Evolutionary conservation across 2,888 invertebrate genomes (phyloP), one percentile per base, ranked within the genome.

Genomic region (Notocelia uddmanniana): DNA sequence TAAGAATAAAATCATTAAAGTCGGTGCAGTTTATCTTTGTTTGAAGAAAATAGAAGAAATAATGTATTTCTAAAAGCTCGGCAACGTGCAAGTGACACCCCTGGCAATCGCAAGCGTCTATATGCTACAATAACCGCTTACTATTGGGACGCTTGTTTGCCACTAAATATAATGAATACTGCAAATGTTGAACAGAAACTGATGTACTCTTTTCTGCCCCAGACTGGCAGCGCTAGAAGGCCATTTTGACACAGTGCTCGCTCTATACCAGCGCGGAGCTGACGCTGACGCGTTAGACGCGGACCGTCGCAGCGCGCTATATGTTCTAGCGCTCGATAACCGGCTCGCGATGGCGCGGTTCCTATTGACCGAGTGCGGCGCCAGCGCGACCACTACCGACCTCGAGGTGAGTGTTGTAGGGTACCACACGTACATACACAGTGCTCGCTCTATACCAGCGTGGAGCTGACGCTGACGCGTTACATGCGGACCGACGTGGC

Each of bases 281-380:
- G 98, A 98, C 89, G 95, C 97, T 1, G 97, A 98, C 89, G 96
- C 97, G 52, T 95, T 97, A 83, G 99, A 99, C 90, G 98, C 98
- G 0, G 99, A 99, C 89, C 97, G 98, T 0, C 95, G 99, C 59
- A 98, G 98, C 81, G 98, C 98, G 0, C 94, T 99, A 31, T 99
- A 99, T 87, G 97, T 98, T 68, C 94, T 99, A 67, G 98, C 98
- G 3, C 91, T 98, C 76, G 98, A 98, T 90, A 98, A 98, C 90
- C 94, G 98, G 75, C 89, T 97, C 76, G 96, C 97, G 15, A 97
- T 97, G 96, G 97, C 97, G 57, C 95, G 97, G 76, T 97, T 96
- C 88, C 93, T 98, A 75, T 88, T 98, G 70, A 95, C 96, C 74
- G 95, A 96, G 80, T 97, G 97, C 48, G 94, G 94, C 18, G 97